Conservation (phyloP, 2,113 vertebrate genomes). For the Corydoras maculifer region DNA sequence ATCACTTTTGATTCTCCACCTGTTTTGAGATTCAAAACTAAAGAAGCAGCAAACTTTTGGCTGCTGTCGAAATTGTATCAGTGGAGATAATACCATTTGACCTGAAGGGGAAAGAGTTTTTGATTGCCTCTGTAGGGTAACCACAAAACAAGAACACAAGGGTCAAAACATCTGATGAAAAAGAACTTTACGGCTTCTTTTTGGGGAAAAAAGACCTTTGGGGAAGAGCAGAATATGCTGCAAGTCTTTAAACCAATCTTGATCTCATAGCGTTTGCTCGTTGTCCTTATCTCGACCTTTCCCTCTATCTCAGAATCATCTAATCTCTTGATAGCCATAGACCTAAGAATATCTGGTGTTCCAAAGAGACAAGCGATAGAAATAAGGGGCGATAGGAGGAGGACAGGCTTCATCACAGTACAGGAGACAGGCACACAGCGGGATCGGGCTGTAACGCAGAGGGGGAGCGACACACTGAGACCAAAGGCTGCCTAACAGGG, state of each 20-base stretch:
- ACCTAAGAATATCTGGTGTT: slow-evolving; percentile 15
- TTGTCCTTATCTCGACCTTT: slow-evolving; percentile 23
- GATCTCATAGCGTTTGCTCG: neutral
- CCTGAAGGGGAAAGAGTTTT: slow-evolving; percentile 32
- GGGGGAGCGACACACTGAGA: slow-evolving; percentile 18
- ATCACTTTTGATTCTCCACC: too few species aligned
- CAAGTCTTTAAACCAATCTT: slow-evolving; percentile 24
- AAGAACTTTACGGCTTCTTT: slow-evolving; percentile 1
- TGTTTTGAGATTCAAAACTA: neutral
- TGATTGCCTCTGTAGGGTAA: slow-evolving; percentile 30
- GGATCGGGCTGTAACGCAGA: slow-evolving; percentile 18
- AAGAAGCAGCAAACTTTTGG: slow-evolving; percentile 24
- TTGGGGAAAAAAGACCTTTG: neutral
- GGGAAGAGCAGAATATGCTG: slow-evolving; percentile 1
- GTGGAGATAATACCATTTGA: slow-evolving; percentile 27
- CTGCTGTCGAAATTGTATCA: slow-evolving; percentile 25
- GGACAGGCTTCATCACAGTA: slow-evolving; percentile 6
- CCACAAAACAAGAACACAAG: slow-evolving; percentile 1
- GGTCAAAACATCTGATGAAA: slow-evolving; percentile 19
- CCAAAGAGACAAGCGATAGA: neutral
- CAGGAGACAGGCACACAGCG: slow-evolving; percentile 13
- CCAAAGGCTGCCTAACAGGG: slow-evolving; percentile 21
- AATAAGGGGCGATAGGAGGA: neutral
- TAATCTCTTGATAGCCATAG: slow-evolving; percentile 12
- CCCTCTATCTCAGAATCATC: slow-evolving; percentile 20